phyloP scores from a whole-genome alignment of 2,113 vertebrate species.

The Rousettus leschenaultii region DNA sequence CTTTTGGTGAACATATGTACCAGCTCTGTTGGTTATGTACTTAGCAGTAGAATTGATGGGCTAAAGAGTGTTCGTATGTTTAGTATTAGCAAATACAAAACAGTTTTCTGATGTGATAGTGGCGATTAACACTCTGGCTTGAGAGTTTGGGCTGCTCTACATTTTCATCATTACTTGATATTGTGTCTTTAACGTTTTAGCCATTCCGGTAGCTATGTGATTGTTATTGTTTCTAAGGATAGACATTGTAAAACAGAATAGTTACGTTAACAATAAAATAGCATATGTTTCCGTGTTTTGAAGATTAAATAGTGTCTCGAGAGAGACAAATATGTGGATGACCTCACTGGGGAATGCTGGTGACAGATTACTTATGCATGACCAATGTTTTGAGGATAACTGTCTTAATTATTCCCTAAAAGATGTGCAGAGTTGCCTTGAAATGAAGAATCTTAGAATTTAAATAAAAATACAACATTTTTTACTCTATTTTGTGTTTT shows the following conservation, averaged over 20 bases:
- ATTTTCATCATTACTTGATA: neutral
- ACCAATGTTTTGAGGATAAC: neutral
- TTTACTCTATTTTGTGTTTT: constrained; percentile 17
- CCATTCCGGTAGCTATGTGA: neutral
- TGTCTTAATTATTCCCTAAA: constrained; percentile 18
- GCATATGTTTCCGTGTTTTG: neutral
- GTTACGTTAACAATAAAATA: neutral
- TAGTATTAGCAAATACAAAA: neutral
- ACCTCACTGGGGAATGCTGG: neutral
- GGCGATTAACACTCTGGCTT: neutral
- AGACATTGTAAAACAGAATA: neutral
- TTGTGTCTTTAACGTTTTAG: neutral
- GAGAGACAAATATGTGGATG: neutral
- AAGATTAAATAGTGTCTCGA: neutral
- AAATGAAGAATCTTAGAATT: constrained; percentile 3
- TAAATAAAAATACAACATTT: constrained; percentile 35
- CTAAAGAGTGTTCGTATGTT: neutral
- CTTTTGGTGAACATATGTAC: neutral
- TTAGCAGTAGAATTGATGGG: neutral
- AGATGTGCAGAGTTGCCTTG: constrained; percentile 30
- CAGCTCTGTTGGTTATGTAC: neutral
- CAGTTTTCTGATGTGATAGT: neutral
- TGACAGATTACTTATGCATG: neutral
- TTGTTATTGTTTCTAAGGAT: neutral
- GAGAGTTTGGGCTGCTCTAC: neutral